Conservation (phyloP, 2,797 vertebrate genomes). For the Tapera naevia region DNA sequence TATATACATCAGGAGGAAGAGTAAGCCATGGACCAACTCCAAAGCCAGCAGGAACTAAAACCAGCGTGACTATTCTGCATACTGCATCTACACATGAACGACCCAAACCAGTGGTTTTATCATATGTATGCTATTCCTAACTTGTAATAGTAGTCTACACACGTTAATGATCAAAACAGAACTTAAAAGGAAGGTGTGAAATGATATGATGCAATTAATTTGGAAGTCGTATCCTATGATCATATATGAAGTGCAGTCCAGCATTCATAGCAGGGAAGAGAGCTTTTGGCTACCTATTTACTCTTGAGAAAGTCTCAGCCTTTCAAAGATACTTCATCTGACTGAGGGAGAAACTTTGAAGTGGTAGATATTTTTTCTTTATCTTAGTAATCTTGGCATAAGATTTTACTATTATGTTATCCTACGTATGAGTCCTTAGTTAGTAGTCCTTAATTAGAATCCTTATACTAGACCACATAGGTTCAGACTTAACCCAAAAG, state of each 20-base stretch:
- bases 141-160: background rate
- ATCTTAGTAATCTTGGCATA: background rate
- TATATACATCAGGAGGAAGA: background rate
- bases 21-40: background rate
- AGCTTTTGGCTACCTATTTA: background rate
- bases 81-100: background rate
- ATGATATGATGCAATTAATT: background rate
- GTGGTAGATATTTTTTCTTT: background rate
- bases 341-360: background rate
- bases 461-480: background rate
- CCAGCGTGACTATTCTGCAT: background rate
- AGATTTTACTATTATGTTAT: background rate
- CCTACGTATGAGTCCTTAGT: background rate
- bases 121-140: background rate
- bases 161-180: background rate
- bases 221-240: background rate
- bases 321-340: background rate
- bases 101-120: background rate
- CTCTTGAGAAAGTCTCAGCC: background rate
- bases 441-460: background rate
- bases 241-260: background rate
- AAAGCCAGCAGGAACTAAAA: background rate
- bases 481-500: too few species aligned
- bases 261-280: background rate
- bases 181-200: background rate